Percentiles rank a stretch among this genome's conserved stretches.
These are phyloP conservation scores for Ophonus ardosiacus DNA, from an alignment of 2,888 invertebrate species.

Conservation along the genomic window DNA sequence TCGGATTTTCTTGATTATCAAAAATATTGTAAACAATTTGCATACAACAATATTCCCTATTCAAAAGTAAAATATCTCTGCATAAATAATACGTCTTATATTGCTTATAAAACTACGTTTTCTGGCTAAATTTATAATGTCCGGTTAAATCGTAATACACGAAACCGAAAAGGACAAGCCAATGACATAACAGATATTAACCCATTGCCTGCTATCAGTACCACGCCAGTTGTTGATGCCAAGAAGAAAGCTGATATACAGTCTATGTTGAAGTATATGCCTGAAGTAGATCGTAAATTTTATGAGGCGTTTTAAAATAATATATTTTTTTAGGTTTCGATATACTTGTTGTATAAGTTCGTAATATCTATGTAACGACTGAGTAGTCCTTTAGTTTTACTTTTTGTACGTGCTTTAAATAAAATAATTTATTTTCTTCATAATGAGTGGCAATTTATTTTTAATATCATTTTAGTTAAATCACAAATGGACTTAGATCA, in stretches of 20 bases:
- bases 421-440: too few relatives aligned
- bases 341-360: too few relatives aligned
- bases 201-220: not conserved
- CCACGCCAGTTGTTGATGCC: not conserved
- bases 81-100: slow-evolving; percentile 5
- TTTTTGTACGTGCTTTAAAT: too few relatives aligned
- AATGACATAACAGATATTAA: not conserved
- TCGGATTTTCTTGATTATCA: slow-evolving; percentile 5
- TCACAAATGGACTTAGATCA: slow-evolving; percentile 7
- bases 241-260: too few relatives aligned
- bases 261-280: not conserved
- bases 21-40: slow-evolving; percentile 12
- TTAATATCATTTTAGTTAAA: too few relatives aligned
- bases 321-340: too few relatives aligned
- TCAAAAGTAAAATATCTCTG: slow-evolving; percentile 2
- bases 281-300: slow-evolving; percentile 1
- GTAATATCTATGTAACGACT: too few relatives aligned
- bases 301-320: not conserved
- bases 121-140: too few relatives aligned
- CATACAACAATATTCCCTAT: slow-evolving; percentile 2
- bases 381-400: not conserved
- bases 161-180: not conserved
- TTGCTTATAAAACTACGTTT: too few relatives aligned
- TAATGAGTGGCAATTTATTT: too few relatives aligned
- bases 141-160: too few relatives aligned